Evolutionary conservation across 2,888 invertebrate species (phyloP).

Genomic region (Orchesellides sinensis): DNA sequence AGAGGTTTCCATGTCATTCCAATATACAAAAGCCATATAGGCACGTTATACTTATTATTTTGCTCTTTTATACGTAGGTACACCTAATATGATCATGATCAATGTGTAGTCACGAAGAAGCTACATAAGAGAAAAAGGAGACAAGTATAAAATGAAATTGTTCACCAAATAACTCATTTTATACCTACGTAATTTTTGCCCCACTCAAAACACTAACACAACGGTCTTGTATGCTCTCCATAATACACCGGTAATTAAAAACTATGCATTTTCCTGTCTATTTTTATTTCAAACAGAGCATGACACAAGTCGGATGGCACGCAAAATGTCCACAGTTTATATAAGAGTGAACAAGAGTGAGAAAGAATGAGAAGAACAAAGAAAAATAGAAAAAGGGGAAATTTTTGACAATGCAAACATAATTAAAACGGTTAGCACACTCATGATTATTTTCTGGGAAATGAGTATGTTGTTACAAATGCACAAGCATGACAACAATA

Average conservation of each 20-base stretch:
- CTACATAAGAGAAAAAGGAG: slow-evolving; percentile 1
- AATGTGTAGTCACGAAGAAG: neutral
- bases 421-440: slow-evolving; percentile 56
- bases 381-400: slow-evolving; percentile 40
- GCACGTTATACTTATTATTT: slow-evolving; percentile 34
- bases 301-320: slow-evolving; percentile 70
- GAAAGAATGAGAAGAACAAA: slow-evolving; percentile 18
- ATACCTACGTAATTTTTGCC: slow-evolving; percentile 38
- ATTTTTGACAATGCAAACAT: slow-evolving; percentile 56
- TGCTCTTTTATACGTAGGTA: slow-evolving; percentile 10
- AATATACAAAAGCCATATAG: slow-evolving; percentile 48
- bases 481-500: too few relatives aligned
- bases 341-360: slow-evolving; percentile 35
- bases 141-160: slow-evolving; percentile 35
- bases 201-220: slow-evolving; percentile 56
- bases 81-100: neutral
- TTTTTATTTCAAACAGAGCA: slow-evolving; percentile 64
- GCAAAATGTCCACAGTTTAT: slow-evolving; percentile 64
- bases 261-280: slow-evolving; percentile 64
- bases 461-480: slow-evolving; percentile 12
- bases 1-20: slow-evolving; percentile 61
- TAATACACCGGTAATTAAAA: slow-evolving; percentile 71
- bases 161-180: slow-evolving; percentile 43
- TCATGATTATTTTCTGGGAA: slow-evolving; percentile 26
- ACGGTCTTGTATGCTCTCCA: slow-evolving; percentile 44